These are phyloP conservation scores for Tricholaema leucomelas DNA, from an alignment of 2,113 vertebrate genomes.

Conservation along the genomic window DNA sequence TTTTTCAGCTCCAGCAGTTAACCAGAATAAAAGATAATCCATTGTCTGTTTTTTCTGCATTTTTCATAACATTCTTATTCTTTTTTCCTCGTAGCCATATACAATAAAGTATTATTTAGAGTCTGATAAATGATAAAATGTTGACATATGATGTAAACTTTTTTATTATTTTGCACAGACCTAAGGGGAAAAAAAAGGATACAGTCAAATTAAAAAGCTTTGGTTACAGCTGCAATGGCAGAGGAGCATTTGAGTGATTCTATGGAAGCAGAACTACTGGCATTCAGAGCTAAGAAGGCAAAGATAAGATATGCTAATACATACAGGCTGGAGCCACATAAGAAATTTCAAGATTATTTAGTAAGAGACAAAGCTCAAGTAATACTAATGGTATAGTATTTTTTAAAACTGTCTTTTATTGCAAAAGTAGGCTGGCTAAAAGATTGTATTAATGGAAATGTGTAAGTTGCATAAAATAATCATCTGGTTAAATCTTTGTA, in stretches of 20 bases:
- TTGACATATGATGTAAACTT: neutral
- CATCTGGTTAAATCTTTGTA: neutral
- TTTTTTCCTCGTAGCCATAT: neutral
- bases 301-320: constrained; percentile 69
- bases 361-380: constrained; percentile 66
- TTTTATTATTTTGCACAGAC: constrained; percentile 42
- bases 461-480: neutral
- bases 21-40: neutral
- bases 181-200: constrained; percentile 28
- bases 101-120: neutral
- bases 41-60: neutral
- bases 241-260: constrained; percentile 35
- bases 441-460: neutral
- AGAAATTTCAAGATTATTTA: constrained; percentile 53
- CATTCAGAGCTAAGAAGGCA: constrained; percentile 24
- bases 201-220: constrained; percentile 12
- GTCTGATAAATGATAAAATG: neutral
- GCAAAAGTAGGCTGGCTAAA: neutral
- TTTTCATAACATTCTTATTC: neutral
- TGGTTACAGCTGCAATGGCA: constrained; percentile 18
- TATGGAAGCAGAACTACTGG: constrained; percentile 2
- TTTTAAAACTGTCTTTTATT: neutral
- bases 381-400: constrained; percentile 66
- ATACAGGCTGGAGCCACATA: constrained; percentile 69
- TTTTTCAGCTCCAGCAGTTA: neutral